Evolutionary conservation across 2,888 invertebrate genomes (phyloP), one percentile per base, ranked within the genome.

Genomic region (Drepanosiphum platanoidis): DNA sequence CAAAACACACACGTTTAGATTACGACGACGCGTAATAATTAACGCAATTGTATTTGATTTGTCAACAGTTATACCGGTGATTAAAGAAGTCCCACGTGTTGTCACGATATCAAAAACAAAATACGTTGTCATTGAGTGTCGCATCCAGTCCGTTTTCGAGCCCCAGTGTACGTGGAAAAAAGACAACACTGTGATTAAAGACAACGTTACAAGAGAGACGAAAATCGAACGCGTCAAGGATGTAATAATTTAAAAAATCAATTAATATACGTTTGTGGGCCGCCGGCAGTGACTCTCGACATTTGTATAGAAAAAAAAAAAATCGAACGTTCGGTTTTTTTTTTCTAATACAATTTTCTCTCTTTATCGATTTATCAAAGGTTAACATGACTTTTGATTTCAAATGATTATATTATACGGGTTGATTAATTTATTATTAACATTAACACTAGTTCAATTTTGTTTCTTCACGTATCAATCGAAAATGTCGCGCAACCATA

Each of bases 101-200:
- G 94, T 97, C 89, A 96, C 95, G 90, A 94, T 97, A 89, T 93
- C 97, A 88, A 97, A 97, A 90, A 96, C 95, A 92, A 95, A 94
- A 90, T 95, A 96, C 88, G 95, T 98, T 88, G 93, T 97, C 88
- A 95, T 98, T 90, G 97, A 97, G 90, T 97, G 97, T 90, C 94
- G 94, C 89, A 96, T 98, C 87, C 94, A 96, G 89, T 97, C 97
- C 88, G 96, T 96, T 91, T 97, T 97, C 89, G 94, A 95, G 88
- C 98, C 98, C 13, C 93, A 95, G 87, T 96, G 97, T 89, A 95
- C 95, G 66, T 98, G 98, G 98, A 97, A 93, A 90, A 96, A 97
- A 89, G 97, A 97, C 91, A 91, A 93, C 30, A 92, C 92, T 88
- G 94, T 94, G 32, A 94, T 97, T 70, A 93, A 91, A 88, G 94